Evolutionary conservation across 2,888 invertebrate species (phyloP).

Genomic region (Drosophila sordidapex): DNA sequence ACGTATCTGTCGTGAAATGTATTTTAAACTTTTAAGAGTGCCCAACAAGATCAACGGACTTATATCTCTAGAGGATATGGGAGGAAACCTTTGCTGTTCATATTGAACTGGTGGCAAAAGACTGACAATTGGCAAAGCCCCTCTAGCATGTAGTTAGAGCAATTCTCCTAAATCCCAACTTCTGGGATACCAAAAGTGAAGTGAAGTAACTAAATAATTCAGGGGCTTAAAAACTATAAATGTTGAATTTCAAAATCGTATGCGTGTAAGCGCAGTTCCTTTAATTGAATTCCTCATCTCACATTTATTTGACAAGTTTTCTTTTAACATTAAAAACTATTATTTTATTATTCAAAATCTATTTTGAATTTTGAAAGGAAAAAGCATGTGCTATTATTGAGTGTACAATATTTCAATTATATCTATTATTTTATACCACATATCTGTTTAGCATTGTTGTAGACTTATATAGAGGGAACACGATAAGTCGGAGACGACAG

Average conservation of each 20-base stretch:
- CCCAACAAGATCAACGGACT: neutral
- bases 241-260: too few species aligned
- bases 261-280: too few species aligned
- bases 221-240: too few species aligned
- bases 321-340: neutral
- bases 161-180: neutral
- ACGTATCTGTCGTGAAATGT: neutral
- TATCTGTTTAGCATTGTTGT: constrained; percentile 7
- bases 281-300: neutral
- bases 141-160: neutral
- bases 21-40: neutral
- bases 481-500: constrained; percentile 23
- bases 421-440: constrained; percentile 13
- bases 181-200: neutral
- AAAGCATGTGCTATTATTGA: neutral
- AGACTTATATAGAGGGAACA: constrained; percentile 21
- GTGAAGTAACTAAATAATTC: too few species aligned
- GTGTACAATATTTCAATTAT: neutral
- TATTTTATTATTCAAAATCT: neutral
- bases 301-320: neutral
- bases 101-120: neutral
- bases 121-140: neutral
- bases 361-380: neutral
- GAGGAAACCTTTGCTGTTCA: neutral
- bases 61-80: neutral